Evolutionary conservation across 64 coral and sea anemone genomes (phyloP).

Genomic region (Stichodactyla helianthus): DNA sequence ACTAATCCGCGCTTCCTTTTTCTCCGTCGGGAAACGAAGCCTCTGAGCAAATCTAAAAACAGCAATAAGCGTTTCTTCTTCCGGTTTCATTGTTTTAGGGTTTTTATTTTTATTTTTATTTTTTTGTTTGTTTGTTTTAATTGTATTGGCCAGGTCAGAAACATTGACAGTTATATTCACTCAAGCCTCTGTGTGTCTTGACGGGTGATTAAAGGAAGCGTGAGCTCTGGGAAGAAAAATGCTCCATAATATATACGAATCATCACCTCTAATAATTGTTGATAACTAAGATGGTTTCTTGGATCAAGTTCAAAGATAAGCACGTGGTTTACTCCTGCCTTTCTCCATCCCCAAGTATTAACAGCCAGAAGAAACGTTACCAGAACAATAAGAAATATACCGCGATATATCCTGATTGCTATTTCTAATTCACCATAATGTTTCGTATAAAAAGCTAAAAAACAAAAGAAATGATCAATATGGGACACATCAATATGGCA

Average conservation of each 20-base stretch:
- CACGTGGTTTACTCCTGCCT: conserved; percentile 94
- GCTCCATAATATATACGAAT: neutral
- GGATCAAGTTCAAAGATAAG: conserved; percentile 97
- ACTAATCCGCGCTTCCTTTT: too few species aligned
- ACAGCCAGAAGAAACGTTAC: conserved; percentile 86
- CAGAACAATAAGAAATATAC: conserved; percentile 82
- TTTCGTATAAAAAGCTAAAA: conserved; percentile 63
- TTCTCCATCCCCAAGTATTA: conserved; percentile 92
- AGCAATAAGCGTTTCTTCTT: too few species aligned
- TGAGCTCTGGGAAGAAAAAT: neutral
- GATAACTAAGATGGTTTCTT: conserved; percentile 89
- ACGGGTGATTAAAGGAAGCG: neutral
- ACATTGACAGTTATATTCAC: too few species aligned
- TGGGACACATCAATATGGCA: neutral
- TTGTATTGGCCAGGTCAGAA: too few species aligned
- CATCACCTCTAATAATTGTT: conserved; percentile 87
- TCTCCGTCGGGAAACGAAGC: too few species aligned
- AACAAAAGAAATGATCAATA: neutral
- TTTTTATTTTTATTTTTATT: neutral
- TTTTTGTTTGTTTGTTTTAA: neutral
- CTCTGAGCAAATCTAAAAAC: too few species aligned
- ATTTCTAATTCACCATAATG: conserved; percentile 59
- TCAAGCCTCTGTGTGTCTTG: too few species aligned
- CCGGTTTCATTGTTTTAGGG: too few species aligned
- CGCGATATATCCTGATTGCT: conserved; percentile 76